These are phyloP conservation scores for Teleiodes luculella DNA, from an alignment of 2,888 invertebrate genomes.

Conservation along the genomic window DNA sequence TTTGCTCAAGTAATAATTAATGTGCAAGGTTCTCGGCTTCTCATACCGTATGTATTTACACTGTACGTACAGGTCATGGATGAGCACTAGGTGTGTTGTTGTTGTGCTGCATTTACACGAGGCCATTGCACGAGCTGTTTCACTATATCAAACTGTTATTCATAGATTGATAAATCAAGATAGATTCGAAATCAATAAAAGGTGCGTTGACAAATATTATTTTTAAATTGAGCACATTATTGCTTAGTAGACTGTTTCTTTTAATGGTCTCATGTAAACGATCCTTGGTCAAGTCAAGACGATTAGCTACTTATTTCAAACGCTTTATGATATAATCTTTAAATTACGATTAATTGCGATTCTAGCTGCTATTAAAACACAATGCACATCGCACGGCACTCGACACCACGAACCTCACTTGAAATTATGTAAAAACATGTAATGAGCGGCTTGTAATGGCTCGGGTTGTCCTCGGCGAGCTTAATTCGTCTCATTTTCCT, in stretches of 20 bases:
- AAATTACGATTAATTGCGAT: constrained; percentile 35
- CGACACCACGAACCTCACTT: constrained; percentile 22
- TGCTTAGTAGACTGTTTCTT: too few relatives aligned
- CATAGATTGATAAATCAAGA: too few relatives aligned
- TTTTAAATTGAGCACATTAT: too few relatives aligned
- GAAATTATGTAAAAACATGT: constrained; percentile 25
- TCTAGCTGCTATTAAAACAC: constrained; percentile 22
- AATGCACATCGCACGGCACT: constrained; percentile 25
- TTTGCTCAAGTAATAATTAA: constrained; percentile 42
- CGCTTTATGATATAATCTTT: constrained; percentile 41
- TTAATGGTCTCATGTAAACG: too few relatives aligned
- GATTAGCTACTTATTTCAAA: constrained; percentile 6
- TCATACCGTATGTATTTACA: constrained; percentile 1
- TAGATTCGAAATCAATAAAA: too few relatives aligned
- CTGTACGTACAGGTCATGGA: constrained; percentile 56
- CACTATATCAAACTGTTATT: too few relatives aligned
- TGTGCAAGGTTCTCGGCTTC: constrained; percentile 38
- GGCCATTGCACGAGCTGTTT: too few relatives aligned
- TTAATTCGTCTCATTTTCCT: constrained; percentile 39
- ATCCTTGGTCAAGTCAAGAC: too few relatives aligned
- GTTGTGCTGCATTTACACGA: too few relatives aligned
- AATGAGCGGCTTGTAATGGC: constrained; percentile 21
- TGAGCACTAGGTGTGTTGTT: constrained; percentile 29
- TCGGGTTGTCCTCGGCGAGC: constrained; percentile 40
- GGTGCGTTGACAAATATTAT: too few relatives aligned